These are phyloP conservation scores for Mastacembelus armatus DNA, from an alignment of 2,797 vertebrate genomes.

Conservation along the genomic window DNA sequence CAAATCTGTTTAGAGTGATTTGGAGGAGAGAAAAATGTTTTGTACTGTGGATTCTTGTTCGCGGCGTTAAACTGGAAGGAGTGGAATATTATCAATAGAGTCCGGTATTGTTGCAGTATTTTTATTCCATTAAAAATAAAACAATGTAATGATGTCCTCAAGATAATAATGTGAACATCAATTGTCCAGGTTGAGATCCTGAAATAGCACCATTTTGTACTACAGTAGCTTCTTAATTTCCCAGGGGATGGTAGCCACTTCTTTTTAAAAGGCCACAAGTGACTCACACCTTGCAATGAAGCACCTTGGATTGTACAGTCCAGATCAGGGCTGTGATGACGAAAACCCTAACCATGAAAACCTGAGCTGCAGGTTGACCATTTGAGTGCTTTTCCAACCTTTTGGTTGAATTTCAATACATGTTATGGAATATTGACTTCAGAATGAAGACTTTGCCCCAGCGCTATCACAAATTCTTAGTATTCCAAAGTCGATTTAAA, in stretches of 20 bases:
- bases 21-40: neutral
- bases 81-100: no score
- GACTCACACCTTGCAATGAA: constrained; percentile 30
- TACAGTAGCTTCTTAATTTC: constrained; percentile 34
- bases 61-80: no score
- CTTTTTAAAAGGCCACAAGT: constrained; percentile 34
- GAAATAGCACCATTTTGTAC: constrained; percentile 20
- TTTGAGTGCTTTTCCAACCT: neutral
- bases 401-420: neutral
- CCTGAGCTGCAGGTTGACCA: neutral
- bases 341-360: neutral
- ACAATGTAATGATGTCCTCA: neutral
- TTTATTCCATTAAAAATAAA: neutral
- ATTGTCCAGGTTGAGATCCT: neutral
- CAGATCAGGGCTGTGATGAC: neutral
- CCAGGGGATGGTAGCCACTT: constrained; percentile 19
- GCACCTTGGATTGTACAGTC: neutral
- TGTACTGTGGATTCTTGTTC: neutral
- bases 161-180: no score
- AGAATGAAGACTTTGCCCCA: no score
- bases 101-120: no score
- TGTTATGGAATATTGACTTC: no score
- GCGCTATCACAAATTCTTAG: no score
- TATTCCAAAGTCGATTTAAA: no score
- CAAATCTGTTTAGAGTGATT: neutral